Evolutionary conservation across 1,140 invertebrate species (phyloP).

Genomic region (Drosophila pectinifera): DNA sequence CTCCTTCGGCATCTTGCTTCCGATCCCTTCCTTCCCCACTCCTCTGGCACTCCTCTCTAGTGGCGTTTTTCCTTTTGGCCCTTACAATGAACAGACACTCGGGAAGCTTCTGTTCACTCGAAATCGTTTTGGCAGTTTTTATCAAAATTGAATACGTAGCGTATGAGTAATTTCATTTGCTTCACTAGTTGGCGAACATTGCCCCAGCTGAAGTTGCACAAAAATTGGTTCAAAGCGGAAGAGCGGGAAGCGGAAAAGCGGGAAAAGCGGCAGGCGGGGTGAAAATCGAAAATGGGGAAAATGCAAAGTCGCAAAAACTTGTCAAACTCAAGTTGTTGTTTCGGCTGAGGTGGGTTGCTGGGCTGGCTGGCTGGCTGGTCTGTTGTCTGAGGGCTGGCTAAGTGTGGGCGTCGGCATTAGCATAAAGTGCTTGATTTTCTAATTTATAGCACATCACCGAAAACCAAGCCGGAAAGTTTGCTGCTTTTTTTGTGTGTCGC

Average conservation of each 20-base stretch:
- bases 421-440: slow-evolving; percentile 83
- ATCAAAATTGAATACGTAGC: slow-evolving; percentile 76
- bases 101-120: slow-evolving; percentile 43
- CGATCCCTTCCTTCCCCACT: neutral
- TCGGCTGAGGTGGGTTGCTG: slow-evolving; percentile 8
- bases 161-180: slow-evolving; percentile 81
- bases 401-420: slow-evolving; percentile 69
- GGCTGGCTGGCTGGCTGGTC: neutral
- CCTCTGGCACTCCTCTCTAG: neutral
- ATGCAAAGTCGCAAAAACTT: slow-evolving; percentile 79
- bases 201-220: slow-evolving; percentile 37
- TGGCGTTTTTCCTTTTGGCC: slow-evolving; percentile 17
- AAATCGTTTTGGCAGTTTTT: slow-evolving; percentile 62
- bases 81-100: slow-evolving; percentile 49
- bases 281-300: slow-evolving; percentile 52
- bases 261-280: neutral
- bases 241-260: neutral
- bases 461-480: slow-evolving; percentile 64
- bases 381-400: slow-evolving; percentile 37
- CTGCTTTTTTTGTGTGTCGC: slow-evolving; percentile 61
- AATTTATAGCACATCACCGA: slow-evolving; percentile 81
- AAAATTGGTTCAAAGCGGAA: slow-evolving; percentile 9
- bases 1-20: slow-evolving; percentile 22
- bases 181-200: slow-evolving; percentile 58
- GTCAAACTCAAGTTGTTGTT: slow-evolving; percentile 64